These are phyloP conservation scores for Vireo griseus DNA, from an alignment of 2,797 vertebrate species.

Conservation along the genomic window DNA sequence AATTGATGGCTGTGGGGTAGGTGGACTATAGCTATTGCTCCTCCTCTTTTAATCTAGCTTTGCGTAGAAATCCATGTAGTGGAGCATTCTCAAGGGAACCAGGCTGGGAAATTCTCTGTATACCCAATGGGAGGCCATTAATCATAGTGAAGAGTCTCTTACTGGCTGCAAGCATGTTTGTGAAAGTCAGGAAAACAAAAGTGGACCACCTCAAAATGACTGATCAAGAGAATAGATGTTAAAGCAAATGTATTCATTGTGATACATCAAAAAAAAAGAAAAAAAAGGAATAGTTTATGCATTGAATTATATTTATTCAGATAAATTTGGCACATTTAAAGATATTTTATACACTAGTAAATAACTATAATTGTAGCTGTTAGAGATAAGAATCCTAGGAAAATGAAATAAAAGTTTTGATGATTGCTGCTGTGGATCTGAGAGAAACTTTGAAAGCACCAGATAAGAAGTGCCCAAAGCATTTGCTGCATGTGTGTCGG, in stretches of 20 bases:
- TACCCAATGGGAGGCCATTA: conserved; percentile 81
- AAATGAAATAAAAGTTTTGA: neutral
- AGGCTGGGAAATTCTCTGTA: conserved; percentile 77
- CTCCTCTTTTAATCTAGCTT: conserved; percentile 84
- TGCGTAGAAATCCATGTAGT: conserved; percentile 77
- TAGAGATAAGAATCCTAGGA: neutral
- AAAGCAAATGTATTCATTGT: conserved; percentile 76
- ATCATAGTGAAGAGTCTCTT: conserved; percentile 75
- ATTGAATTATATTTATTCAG: neutral
- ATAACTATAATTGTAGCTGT: neutral
- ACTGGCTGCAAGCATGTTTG: conserved; percentile 70
- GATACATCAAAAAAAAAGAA: neutral
- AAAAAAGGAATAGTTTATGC: neutral
- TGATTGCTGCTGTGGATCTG: neutral
- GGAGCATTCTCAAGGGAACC: conserved; percentile 79
- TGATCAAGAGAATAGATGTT: conserved; percentile 70
- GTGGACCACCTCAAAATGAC: conserved; percentile 76
- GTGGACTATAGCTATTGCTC: conserved; percentile 74
- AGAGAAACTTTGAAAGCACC: neutral
- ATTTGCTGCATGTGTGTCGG: neutral
- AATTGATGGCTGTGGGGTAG: conserved; percentile 80
- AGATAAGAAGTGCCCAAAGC: neutral
- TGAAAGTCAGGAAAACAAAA: conserved; percentile 78
- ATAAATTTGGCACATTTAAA: conserved; percentile 3
- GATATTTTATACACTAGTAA: neutral